Base-by-base conservation (phyloP, 2,797 vertebrate species). In the Mus caroli region DNA sequence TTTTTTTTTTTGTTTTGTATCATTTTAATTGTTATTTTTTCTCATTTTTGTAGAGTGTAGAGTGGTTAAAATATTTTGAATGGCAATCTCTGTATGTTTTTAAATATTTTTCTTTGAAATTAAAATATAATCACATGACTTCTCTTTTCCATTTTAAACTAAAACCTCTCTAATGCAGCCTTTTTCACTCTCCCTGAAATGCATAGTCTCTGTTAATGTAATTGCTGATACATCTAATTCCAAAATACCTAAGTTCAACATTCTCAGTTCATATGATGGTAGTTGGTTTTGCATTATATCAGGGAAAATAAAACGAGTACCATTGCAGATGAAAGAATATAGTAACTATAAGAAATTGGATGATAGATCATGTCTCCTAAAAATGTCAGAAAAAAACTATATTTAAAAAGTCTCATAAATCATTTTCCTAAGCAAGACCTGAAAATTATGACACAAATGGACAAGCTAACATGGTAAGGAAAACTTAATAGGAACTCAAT, bases 141-240 rank as follows among this genome's bases (percentile, higher is more conserved):
- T 69, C 31, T 24, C 17, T 22, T 84, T 64, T 84, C 4, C 40
- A 46, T 86, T 37, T 69, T 15, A 46, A 46, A 40, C 5, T 60
- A 2, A 9, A 62, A 11, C 6, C 3, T 13, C 6, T 67, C 6
- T 34, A 3, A 26, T 69, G 20, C 6, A 69, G 1, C 0, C 3
- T 22, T n/a, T 15, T 1, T 85, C 50, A 13, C 6, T 52, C 6
- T 86, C 17, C 28, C 31, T n/a, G 20, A 86, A 85, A 17, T 15
- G 17, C 11, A 15, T 64, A 34, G 20, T 12, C 6, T 34, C 10
- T 69, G 52, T 69, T 24, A 22, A 15, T n/a, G 15, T 14, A 34
- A 50, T 4, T 12, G 12, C 67, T 7, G 20, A 22, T 67, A 20
- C 15, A 46, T 50, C 19, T 46, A 64, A 84, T 46, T 19, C 37